A percentile compares a stretch with the other conserved stretches of the same genome.
These are phyloP conservation scores for Poeciliopsis turneri DNA, from an alignment of 2,797 vertebrate genomes.

Conservation along the genomic window DNA sequence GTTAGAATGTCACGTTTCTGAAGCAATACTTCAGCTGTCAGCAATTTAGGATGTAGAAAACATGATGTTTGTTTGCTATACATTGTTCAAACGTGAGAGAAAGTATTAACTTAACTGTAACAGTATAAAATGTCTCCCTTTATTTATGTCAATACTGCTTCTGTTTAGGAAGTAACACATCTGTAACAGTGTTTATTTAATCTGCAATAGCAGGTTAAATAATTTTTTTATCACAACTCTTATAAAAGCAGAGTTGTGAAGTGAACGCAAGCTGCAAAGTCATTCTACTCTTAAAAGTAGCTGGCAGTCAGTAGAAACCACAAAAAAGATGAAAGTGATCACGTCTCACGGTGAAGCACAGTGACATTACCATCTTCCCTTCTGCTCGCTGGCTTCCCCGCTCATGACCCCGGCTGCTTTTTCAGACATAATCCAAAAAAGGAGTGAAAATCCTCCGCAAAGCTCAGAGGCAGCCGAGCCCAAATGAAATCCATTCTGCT, in stretches of 20 bases:
- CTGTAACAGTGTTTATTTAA: neutral
- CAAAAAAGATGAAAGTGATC: constrained; percentile 7
- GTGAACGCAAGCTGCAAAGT: neutral
- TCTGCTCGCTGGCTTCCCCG: constrained; percentile 39
- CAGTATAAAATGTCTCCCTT: neutral
- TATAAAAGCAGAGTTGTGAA: neutral
- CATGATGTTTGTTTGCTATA: neutral
- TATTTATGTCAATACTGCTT: neutral
- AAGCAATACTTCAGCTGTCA: neutral
- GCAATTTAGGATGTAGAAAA: constrained; percentile 11
- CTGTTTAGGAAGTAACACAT: neutral
- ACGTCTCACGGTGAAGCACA: constrained; percentile 12
- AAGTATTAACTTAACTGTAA: neutral
- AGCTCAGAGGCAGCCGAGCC: constrained; percentile 32
- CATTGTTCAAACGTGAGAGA: neutral
- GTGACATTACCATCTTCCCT: constrained; percentile 70
- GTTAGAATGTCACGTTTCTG: constrained; percentile 7
- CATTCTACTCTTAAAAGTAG: neutral
- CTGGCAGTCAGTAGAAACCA: neutral
- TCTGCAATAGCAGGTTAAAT: neutral
- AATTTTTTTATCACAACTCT: no score
- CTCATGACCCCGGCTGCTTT: constrained; percentile 41
- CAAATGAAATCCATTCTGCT: constrained; percentile 60
- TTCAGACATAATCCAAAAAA: constrained; percentile 62
- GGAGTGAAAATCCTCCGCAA: constrained; percentile 24